Base-by-base conservation (phyloP, 2,888 invertebrate genomes). In the Drosophila flavopinicola region DNA sequence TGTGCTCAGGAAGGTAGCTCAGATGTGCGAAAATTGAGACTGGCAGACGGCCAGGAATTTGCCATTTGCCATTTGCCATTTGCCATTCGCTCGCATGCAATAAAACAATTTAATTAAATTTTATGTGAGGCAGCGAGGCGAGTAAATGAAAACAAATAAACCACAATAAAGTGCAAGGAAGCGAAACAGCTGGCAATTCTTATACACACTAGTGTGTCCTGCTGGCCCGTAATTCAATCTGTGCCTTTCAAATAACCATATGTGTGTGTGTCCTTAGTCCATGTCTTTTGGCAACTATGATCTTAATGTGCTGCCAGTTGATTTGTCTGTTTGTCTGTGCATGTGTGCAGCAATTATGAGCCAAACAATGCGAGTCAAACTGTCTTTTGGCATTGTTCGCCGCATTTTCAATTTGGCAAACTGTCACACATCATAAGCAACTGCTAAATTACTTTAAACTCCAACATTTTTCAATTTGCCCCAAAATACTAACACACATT, bases 61-160 rank as follows among this genome's bases (percentile, higher is more conserved):
- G n/a, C n/a, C n/a, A n/a, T n/a, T n/a, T n/a, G n/a, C n/a, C n/a
- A n/a, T n/a, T n/a, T n/a, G n/a, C n/a, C n/a, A n/a, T n/a, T n/a
- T n/a, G n/a, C 70, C 77, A 82, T 75, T 66, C 66, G 57, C 61
- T 66, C 47, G 65, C 61, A 66, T 66, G 85, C 76, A 76, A 85
- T 87, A 78, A 83, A 83, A 82, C 87, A 82, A 76, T 83, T 83
- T 83, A 87, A 83, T 83, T 83, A 85, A 78, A 83, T 87, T 87
- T 83, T 76, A 87, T 83, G 66, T 70, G 68, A 59, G 51, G 51
- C 65, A 56, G 33, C 60, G 64, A 66, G 75, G 37, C 67, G 61
- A 75, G 68, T 66, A 75, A 74, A 83, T 87, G 85, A 87, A 85
- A 87, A 74, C 87, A 76, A 82, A 87, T 83, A 83, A 83, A 87